These are phyloP conservation scores for Acanthisitta chloris DNA, from an alignment of 2,113 vertebrate genomes.

Conservation along the genomic window DNA sequence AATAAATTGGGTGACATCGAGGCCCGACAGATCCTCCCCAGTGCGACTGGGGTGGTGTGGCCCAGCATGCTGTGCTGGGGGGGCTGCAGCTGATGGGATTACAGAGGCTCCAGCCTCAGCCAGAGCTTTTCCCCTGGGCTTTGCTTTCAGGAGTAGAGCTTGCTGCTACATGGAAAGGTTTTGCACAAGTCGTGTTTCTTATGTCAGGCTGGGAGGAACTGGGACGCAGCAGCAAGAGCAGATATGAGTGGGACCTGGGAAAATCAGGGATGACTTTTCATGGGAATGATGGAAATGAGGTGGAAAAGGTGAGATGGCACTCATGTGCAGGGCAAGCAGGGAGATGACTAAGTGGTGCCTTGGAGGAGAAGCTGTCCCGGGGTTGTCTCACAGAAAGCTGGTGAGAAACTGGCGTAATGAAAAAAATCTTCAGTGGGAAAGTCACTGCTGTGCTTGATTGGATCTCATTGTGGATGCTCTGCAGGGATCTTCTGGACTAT, in stretches of 20 bases:
- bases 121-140: neutral
- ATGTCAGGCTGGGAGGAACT: neutral
- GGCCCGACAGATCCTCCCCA: fast-evolving
- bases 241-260: neutral
- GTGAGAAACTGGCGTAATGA: neutral
- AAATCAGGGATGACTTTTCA: neutral
- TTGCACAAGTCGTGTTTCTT: neutral
- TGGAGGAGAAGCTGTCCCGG: neutral
- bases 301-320: neutral
- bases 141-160: neutral
- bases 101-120: neutral
- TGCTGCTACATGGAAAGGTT: neutral
- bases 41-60: fast-evolving
- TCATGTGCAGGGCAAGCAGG: fast-evolving
- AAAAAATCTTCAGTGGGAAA: neutral
- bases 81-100: neutral
- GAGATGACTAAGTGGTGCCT: neutral
- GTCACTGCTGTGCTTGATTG: neutral
- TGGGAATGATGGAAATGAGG: neutral
- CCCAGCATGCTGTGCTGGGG: fast-evolving
- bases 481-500: neutral
- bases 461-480: neutral
- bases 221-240: neutral
- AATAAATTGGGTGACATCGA: neutral
- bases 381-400: neutral